These are phyloP conservation scores for Nasonovia ribisnigri DNA, from an alignment of 2,888 invertebrate species.

Conservation along the genomic window DNA sequence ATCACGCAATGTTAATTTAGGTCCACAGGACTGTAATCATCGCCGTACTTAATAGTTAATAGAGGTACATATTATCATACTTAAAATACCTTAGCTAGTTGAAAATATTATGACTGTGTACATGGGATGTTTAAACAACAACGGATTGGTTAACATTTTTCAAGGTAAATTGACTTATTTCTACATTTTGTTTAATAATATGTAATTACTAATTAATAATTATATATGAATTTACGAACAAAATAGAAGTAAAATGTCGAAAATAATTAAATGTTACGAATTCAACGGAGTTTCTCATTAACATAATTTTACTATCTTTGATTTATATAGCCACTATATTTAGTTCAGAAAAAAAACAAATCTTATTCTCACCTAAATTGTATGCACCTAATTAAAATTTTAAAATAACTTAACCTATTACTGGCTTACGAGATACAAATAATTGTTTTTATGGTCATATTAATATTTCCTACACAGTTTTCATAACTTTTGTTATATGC, in stretches of 20 bases:
- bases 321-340: neutral
- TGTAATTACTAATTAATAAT: too few species aligned
- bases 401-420: neutral
- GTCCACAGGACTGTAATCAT: slow-evolving; percentile 15
- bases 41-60: neutral
- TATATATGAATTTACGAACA: neutral
- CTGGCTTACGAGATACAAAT: neutral
- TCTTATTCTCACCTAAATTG: too few species aligned
- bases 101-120: neutral
- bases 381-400: too few species aligned
- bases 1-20: neutral
- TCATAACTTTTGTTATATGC: neutral
- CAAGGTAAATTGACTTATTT: slow-evolving; percentile 41
- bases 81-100: neutral
- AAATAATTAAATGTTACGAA: slow-evolving; percentile 16
- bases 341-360: neutral
- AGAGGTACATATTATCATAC: neutral
- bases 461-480: neutral
- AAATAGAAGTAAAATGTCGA: neutral
- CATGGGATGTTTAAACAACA: neutral
- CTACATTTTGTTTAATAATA: neutral
- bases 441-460: neutral
- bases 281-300: neutral
- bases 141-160: neutral
- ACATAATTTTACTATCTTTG: neutral